Conservation (phyloP, 2,888 invertebrate genomes). For the Zele albiditarsus region DNA sequence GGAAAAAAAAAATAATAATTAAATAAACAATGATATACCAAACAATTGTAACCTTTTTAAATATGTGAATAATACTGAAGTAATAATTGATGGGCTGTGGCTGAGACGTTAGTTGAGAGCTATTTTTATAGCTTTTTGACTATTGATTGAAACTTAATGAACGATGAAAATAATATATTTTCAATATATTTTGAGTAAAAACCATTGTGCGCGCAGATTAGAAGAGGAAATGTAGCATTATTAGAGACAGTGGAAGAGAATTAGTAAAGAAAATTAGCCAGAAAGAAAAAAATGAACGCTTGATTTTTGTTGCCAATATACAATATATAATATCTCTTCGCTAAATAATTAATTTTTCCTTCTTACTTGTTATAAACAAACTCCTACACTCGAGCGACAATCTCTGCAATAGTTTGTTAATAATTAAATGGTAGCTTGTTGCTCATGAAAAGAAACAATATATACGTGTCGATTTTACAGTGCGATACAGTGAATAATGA, state of each 20-base stretch:
- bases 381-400: not conserved
- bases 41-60: conserved; percentile 48
- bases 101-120: conserved; percentile 68
- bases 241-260: conserved; percentile 38
- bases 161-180: conserved; percentile 68
- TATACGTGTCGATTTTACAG: not conserved
- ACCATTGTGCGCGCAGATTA: not conserved
- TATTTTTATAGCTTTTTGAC: conserved; percentile 72
- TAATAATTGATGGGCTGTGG: conserved; percentile 70
- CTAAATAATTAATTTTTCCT: not conserved
- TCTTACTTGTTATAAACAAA: not conserved
- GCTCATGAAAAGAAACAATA: not conserved
- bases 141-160: conserved; percentile 21
- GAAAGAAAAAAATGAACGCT: conserved; percentile 5
- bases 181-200: conserved; percentile 69
- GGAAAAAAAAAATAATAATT: not conserved
- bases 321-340: not conserved
- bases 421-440: not conserved
- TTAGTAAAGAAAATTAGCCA: conserved; percentile 19
- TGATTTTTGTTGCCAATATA: not conserved
- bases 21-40: not conserved
- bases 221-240: conserved; percentile 51
- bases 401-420: not conserved
- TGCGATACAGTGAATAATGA: not conserved
- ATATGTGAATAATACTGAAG: conserved; percentile 64